These are phyloP conservation scores for Gymnogyps californianus DNA, from an alignment of 2,113 vertebrate genomes.

Conservation along the genomic window DNA sequence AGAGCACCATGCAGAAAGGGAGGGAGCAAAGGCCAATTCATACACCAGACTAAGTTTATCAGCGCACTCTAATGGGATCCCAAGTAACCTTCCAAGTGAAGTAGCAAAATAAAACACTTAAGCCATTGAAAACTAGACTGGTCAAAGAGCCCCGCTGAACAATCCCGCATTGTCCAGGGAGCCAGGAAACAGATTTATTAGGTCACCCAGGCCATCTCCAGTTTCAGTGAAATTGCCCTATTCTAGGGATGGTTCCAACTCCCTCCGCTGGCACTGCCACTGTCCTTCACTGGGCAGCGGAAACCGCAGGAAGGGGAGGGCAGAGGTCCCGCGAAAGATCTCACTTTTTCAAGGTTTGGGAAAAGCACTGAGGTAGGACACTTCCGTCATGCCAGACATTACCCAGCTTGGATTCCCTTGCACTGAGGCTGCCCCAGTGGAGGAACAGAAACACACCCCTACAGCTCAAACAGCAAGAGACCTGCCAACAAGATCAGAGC, in stretches of 20 bases:
- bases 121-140: slow-evolving; percentile 20
- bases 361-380: background rate
- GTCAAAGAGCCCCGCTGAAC: slow-evolving; percentile 32
- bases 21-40: background rate
- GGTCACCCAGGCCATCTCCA: slow-evolving; percentile 40
- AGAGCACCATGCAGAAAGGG: background rate
- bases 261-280: background rate
- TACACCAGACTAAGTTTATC: background rate
- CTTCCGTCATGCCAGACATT: accelerated
- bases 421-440: background rate
- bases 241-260: slow-evolving; percentile 17
- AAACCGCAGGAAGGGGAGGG: background rate
- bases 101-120: slow-evolving; percentile 48
- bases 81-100: slow-evolving; percentile 27
- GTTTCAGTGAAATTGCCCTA: slow-evolving; percentile 29
- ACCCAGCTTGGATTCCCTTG: background rate
- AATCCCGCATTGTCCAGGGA: background rate
- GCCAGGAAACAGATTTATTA: slow-evolving; percentile 48
- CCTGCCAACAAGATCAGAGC: background rate
- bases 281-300: background rate
- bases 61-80: background rate
- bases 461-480: background rate
- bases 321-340: background rate
- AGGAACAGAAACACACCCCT: background rate
- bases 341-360: background rate